Evolutionary conservation across 1,140 invertebrate species (phyloP).

Genomic region (Chlorops oryzae): DNA sequence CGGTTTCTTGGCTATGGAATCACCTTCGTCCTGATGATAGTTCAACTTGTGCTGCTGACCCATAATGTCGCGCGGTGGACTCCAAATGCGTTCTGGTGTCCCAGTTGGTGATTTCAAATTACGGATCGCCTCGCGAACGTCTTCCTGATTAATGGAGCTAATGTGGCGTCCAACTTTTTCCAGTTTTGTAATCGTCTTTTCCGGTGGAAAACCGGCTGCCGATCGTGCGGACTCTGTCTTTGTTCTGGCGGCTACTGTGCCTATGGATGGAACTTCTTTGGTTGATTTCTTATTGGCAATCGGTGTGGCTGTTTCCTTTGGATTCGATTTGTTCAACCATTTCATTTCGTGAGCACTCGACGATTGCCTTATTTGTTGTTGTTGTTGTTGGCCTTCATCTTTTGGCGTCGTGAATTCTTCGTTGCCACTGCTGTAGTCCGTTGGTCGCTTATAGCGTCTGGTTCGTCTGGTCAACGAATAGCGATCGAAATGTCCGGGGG

Average conservation of each 20-base stretch:
- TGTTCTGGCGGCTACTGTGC: conserved; percentile 5
- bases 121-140: conserved; percentile 57
- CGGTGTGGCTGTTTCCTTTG: conserved; percentile 52
- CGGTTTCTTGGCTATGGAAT: conserved; percentile 41
- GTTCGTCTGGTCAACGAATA: conserved; percentile 75
- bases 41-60: conserved; percentile 3
- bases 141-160: conserved; percentile 59
- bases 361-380: conserved; percentile 22
- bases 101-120: conserved; percentile 56
- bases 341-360: conserved; percentile 57
- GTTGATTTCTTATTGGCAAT: conserved; percentile 7
- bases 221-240: conserved; percentile 1
- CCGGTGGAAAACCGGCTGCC: too few species aligned
- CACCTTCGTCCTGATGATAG: conserved; percentile 11
- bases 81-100: conserved; percentile 53
- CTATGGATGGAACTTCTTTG: conserved; percentile 16
- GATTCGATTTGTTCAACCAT: conserved; percentile 59
- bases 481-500: conserved; percentile 72
- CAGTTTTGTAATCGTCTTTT: conserved; percentile 47
- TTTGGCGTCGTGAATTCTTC: conserved; percentile 50
- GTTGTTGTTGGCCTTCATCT: conserved; percentile 16
- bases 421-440: conserved; percentile 56
- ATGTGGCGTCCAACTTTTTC: conserved; percentile 46
- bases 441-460: conserved; percentile 69
- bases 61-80: conserved; percentile 39